Evolutionary conservation across 1,140 invertebrate genomes (phyloP), one percentile per base, ranked within the genome.

Genomic region (Musca domestica): DNA sequence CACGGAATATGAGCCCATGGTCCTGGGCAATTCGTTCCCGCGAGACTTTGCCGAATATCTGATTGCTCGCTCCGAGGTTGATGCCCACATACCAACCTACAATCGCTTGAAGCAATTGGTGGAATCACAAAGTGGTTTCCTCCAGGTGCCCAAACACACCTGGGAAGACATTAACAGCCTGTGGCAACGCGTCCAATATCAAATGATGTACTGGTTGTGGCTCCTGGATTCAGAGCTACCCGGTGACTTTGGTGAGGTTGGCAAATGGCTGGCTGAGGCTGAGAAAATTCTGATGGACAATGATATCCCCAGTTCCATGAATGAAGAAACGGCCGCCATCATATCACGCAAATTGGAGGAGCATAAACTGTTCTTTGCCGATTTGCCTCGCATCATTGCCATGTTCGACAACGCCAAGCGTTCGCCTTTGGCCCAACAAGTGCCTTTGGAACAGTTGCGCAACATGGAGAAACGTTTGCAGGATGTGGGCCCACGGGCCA

Each of bases 271-370:
- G 12, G 90, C 91, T 56, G 87, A 88, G 72, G 95, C 94, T 6
- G 95, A 98, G 81, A 89, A 89, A 74, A 80, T 96, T 51, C 83
- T 97, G 20, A 87, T 88, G 72, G 91, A 93, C 71, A 89, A 92
- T 71, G 91, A 95, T 74, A 90, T 95, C 74, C 92, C 93, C 6
- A 85, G 87, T 46, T 87, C 86, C 25, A 90, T 94, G 86, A 92
- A 93, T 73, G 93, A 95, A 80, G 90, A 92, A 83, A 93, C 92
- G 46, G 93, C 93, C 4, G 88, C 89, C 46, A 88, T 94, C 66
- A 92, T 96, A 56, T 94, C 92, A 72, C 87, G 88, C 70, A 95
- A 95, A 82, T 81, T 96, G 47, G 92, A 95, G 80, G 92, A 95
- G 74, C 95, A 97, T 75, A 95, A 91, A 77, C 86, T 86, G 49